A percentile compares a stretch with the other conserved stretches of the same genome.
Conservation (phyloP, 2,888 invertebrate species). For the Cremastobaeus sp. region DNA sequence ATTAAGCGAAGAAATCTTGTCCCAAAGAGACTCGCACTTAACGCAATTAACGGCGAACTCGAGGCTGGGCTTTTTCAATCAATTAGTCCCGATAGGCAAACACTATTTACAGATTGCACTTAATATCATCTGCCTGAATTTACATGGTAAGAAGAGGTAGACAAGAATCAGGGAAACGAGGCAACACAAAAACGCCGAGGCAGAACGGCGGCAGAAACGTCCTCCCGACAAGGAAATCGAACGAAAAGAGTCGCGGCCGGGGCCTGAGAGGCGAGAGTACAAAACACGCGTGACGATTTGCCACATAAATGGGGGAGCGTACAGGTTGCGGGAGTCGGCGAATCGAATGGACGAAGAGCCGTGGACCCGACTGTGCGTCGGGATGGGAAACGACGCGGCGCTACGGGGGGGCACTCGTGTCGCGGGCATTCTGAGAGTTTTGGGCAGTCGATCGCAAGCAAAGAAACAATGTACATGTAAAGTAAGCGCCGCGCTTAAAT, state of each 20-base stretch:
- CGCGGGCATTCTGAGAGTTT: too few species aligned
- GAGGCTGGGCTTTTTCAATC: conserved; percentile 9
- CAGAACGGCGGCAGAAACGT: too few species aligned
- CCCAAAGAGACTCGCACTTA: conserved; percentile 22
- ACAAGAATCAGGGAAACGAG: conserved; percentile 42
- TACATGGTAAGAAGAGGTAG: conserved; percentile 46
- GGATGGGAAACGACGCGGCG: conserved; percentile 27
- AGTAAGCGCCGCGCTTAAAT: too few species aligned
- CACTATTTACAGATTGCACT: conserved; percentile 58
- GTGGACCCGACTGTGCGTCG: too few species aligned
- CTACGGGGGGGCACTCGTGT: conserved; percentile 56
- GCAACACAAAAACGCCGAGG: conserved; percentile 28
- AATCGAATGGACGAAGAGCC: conserved; percentile 43
- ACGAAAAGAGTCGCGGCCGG: too few species aligned
- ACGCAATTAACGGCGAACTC: conserved; percentile 14
- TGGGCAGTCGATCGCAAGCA: too few species aligned
- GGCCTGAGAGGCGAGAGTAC: too few species aligned
- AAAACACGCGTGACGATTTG: too few species aligned
- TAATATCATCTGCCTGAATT: conserved; percentile 27
- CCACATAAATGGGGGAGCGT: conserved; percentile 27
- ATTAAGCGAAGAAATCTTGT: conserved; percentile 8
- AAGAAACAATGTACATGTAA: too few species aligned
- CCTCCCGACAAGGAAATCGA: conserved; percentile 5
- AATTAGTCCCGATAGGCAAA: conserved; percentile 29
- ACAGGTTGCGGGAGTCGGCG: conserved; percentile 40